Evolutionary conservation across 2,113 vertebrate species (phyloP), one percentile per base, ranked within the genome.

Genomic region (Chaetura pelagica): DNA sequence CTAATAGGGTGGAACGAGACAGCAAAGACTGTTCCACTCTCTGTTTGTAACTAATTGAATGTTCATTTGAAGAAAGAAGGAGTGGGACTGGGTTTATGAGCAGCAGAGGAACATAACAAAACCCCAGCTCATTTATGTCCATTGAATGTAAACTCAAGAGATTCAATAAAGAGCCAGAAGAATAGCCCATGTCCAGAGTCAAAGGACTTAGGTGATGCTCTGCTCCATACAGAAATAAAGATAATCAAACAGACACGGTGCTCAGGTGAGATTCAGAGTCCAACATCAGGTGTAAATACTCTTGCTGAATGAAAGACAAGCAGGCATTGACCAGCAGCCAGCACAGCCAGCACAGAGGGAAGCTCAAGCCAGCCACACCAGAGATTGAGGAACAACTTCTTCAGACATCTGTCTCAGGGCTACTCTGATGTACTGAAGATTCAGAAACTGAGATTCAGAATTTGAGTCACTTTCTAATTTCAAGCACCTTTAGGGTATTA

Each of bases 201-300:
- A 76, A 80, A 59, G 16, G 7, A 77, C 16, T 51, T 44, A 20
- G 10, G 6, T 30, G 21, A n/a, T 59, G 5, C 7, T 22, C 38
- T 89, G 20, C 17, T 62, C 20, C 17, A 24, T 59, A 67, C 18
- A 79, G 27, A 72, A 58, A 75, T 44, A 52, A 0, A 52, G 8
- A 23, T 12, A 57, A 15, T 26, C 22, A 75, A 62, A 52, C 16
- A 21, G 12, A 35, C 4, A 30, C 0, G 0, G 10, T 63, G 14
- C 18, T 71, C 13, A 40, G 32, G 4, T 24, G 20, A 61, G 13
- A 68, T 79, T 75, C 16, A 52, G 80, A 51, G 34, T 69, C 32
- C 13, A 80, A 46, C 80, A 52, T 32, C 15, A 24, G 27, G 26
- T 66, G 6, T 1, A 1, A 58, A 30, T 8, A 6, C 4, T 19